Conservation (phyloP, 2,888 invertebrate genomes). For the Ashinkailepas kermadecensis region DNA sequence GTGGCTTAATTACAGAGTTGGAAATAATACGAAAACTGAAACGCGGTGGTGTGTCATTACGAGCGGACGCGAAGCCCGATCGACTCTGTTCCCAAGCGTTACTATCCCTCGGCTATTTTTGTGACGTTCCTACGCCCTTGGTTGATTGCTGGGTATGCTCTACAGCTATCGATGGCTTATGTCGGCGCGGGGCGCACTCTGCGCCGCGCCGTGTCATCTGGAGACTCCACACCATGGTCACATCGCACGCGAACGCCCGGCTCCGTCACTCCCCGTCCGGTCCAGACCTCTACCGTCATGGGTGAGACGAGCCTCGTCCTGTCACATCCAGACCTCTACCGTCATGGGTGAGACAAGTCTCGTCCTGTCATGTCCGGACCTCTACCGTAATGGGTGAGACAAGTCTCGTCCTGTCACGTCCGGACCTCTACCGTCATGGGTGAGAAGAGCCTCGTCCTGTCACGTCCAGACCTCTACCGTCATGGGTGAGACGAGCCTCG, state of each 20-base stretch:
- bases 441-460: neutral
- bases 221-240: neutral
- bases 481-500: neutral
- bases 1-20: too few species aligned
- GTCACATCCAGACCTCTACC: neutral
- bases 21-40: too few species aligned
- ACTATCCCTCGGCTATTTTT: too few species aligned
- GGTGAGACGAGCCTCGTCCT: neutral
- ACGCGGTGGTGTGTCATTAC: too few species aligned
- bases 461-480: neutral
- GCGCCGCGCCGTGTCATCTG: neutral
- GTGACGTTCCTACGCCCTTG: too few species aligned
- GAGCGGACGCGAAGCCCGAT: too few species aligned
- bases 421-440: neutral
- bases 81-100: too few species aligned
- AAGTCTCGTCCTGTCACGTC: too few species aligned
- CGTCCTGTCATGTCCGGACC: too few species aligned
- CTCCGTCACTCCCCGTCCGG: neutral
- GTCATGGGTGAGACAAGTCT: neutral
- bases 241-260: neutral
- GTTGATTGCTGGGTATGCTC: neutral
- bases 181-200: neutral
- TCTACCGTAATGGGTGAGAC: neutral
- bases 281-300: neutral
- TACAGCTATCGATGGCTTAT: neutral